Base-by-base conservation (phyloP, 2,888 invertebrate species). In the Polia nebulosa region DNA sequence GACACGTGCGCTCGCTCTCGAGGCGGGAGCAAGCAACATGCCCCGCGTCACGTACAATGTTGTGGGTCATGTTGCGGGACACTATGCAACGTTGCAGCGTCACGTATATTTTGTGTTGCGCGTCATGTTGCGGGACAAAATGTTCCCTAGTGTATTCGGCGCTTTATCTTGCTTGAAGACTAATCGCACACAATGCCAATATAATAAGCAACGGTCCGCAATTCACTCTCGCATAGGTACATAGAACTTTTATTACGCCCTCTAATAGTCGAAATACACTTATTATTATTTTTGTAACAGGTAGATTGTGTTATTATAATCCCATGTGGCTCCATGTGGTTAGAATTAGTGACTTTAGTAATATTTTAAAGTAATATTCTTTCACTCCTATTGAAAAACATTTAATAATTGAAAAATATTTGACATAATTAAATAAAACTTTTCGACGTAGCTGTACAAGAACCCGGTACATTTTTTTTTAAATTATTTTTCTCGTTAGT, bases 131-230 rank as follows among this genome's bases (percentile, higher is more conserved):
- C n/a, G n/a, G n/a, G n/a, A n/a, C n/a, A n/a, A n/a, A n/a, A n/a
- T n/a, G n/a, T n/a, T n/a, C n/a, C n/a, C n/a, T n/a, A n/a, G n/a
- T n/a, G n/a, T n/a, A n/a, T n/a, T n/a, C n/a, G n/a, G n/a, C n/a
- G n/a, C n/a, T n/a, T n/a, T n/a, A 58, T 58, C 45, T 41, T 58
- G 58, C 58, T 45, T 58, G 58, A 58, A 0, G 58, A 58, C 32
- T 58, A 58, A 58, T 58, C 58, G 44, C 57, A 57, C 1, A 57
- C 57, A 45, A 58, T 49, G 59, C 59, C 59, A 49, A 60, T 49
- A 60, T 60, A 60, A 60, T 60, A 60, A 49, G 59, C 59, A 60
- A 49, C 59, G 49, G 59, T 51, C 51, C 51, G 60, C 60, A 60
- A 60, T 60, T 60, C 51, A 60, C 60, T 59, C 58, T 59, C 58